Evolutionary conservation across 2,888 invertebrate genomes (phyloP), one percentile per base, ranked within the genome.

Genomic region (Agrochola circellaris): DNA sequence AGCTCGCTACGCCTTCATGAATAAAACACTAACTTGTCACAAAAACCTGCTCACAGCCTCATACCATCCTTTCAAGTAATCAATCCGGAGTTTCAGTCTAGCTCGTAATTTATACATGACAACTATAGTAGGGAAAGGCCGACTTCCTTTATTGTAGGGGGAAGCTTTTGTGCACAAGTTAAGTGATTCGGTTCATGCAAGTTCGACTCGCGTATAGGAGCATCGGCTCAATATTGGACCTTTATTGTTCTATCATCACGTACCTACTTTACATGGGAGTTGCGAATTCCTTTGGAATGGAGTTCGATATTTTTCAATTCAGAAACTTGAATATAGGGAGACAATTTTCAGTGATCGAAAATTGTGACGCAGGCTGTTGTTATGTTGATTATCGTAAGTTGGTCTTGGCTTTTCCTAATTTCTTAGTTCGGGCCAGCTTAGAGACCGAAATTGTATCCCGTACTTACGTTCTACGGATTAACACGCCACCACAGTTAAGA

Each of bases 21-120:
- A 93, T 94, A 91, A 93, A 89, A 91, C 90, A 93, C 89, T 71
- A 75, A 80, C 85, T 76, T 87, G 87, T 85, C 87, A 82, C 72
- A 83, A 85, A 88, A 90, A 91, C 90, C 88, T 90, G 89, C 90
- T 90, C 90, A 85, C 84, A 84, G 82, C 73, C 90, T 90, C 91
- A 87, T 84, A 85, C 80, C 70, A 79, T 85, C 82, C 68, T 83
- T 84, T 81, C 17, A 54, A 82, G 86, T 86, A 84, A 90, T 90
- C 88, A 89, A 89, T 89, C 83, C 66, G 51, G 76, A 85, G 84
- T 87, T 89, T 77, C 74, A 69, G 75, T 76, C 86, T 79, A 79
- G 80, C 51, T 34, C 7, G 70, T 79, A 79, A 79, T 79, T 79
- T 89, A 87, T 89, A 88, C 90, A 88, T 87, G 76, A 85, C 72